Base-by-base conservation (phyloP, 2,888 invertebrate genomes). In the Cotesia congregata region DNA sequence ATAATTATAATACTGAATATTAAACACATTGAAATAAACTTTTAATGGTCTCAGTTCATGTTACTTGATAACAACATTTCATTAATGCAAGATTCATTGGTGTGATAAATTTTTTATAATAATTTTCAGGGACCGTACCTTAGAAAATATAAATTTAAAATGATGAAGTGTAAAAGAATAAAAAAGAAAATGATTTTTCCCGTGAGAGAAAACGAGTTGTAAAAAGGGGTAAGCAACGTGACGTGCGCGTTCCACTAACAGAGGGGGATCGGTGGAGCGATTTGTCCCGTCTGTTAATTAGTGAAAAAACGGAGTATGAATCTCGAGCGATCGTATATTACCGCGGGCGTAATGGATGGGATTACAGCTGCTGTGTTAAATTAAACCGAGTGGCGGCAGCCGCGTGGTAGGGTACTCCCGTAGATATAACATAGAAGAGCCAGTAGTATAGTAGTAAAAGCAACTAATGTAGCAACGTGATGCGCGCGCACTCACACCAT, bases 241-340 rank as follows among this genome's bases (percentile, higher is more conserved):
- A 73, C 65, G 76, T 70, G 77, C 76, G 69, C 80, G 80, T 77
- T 77, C 74, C 77, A 74, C 79, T 74, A 80, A 75, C 80, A 79
- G 79, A 81, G 83, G 78, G 83, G 83, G 85, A 85, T 86, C 85
- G 87, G 82, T 81, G 83, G 87, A 89, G 88, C 89, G 89, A 89
- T 89, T 89, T 89, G 89, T 89, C 89, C 89, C 89, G 89, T 89
- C 89, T 89, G 89, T 89, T 89, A 89, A 89, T 89, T 89, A 89
- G 89, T 88, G 89, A 89, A 89, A 89, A 89, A 89, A 89, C 88
- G 88, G 88, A 89, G 89, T 89, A 89, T 89, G 89, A 89, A 89
- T 89, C 89, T 89, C 89, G 89, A 89, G 88, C 89, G 89, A 89
- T 89, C 89, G 89, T 89, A 89, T 89, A 89, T 89, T 89, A 89